Evolutionary conservation across 1,140 invertebrate species (phyloP), one percentile per base, ranked within the genome.

Genomic region (Musca domestica): DNA sequence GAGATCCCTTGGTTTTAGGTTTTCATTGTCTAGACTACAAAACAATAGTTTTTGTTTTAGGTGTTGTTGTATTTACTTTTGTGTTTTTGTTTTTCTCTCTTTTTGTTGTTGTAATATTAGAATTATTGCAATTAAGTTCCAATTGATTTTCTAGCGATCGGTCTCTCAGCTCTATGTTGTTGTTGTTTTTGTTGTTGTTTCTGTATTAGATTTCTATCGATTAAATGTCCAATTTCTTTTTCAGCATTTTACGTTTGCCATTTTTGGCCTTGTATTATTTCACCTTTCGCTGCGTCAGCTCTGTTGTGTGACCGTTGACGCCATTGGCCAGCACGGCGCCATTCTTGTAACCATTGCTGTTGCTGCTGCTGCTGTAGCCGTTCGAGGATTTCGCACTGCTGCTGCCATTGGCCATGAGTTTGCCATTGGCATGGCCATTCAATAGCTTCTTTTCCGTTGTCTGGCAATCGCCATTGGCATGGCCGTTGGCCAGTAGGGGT

Each of bases 221-320:
- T 61, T 69, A 47, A 49, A 56, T 72, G 69, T 69, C 61, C 63
- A 25, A 67, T 70, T 58, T 67, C 68, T 48, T 69, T 67, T 48
- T 70, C 22, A 52, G 64, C 52, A 41, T 34, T 64, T 58, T 61
- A 30, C 48, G 61, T 67, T 67, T 34, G 54, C 56, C 27, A 30
- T 64, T 74, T 72, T 75, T 75, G 74, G 76, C 73, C 74, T 77
- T 58, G 63, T 76, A 77, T 79, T 80, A 78, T 49, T 74, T 74
- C 70, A 74, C 72, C 72, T 80, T 80, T 56, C 77, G 71, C 69
- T 80, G 77, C 41, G 73, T 80, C 70, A 80, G 74, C 71, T 79
- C 74, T 64, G 76, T 71, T 34, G 75, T 68, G 47, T 56, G 61
- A 56, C 71, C 72, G 46, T 78, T 74, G 54, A 17, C 49, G 56